Conservation (phyloP, 2,113 vertebrate genomes). For the Montifringilla adamsi region DNA sequence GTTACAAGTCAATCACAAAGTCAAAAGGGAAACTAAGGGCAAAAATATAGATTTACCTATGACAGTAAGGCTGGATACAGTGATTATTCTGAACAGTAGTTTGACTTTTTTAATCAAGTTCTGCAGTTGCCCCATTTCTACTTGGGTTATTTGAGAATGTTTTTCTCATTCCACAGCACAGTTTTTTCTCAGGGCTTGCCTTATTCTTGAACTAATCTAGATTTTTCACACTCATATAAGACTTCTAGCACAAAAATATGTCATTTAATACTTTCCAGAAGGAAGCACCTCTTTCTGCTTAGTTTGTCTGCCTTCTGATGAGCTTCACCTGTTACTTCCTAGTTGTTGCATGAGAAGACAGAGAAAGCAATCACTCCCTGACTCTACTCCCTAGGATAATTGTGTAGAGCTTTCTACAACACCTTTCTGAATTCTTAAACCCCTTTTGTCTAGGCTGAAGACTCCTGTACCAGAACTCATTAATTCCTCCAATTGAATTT, state of each 20-base stretch:
- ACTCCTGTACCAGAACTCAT: background rate
- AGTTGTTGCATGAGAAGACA: background rate
- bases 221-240: background rate
- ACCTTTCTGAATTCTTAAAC: background rate
- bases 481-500: background rate
- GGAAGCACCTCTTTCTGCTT: background rate
- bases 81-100: background rate
- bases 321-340: background rate
- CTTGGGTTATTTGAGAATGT: background rate
- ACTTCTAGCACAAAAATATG: background rate
- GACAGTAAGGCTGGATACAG: background rate
- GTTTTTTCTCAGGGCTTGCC: background rate
- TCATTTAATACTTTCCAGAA: background rate
- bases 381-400: background rate
- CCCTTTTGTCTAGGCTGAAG: background rate
- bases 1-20: background rate
- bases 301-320: background rate
- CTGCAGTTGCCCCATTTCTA: background rate
- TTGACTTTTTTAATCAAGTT: background rate
- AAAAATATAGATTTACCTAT: background rate
- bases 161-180: background rate
- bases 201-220: background rate
- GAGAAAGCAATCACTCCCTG: background rate
- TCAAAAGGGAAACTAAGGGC: background rate
- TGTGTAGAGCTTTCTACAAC: background rate